Conservation (phyloP, 37 sponge, comb jelly and placozoan genomes). For the Corticium candelabrum region DNA sequence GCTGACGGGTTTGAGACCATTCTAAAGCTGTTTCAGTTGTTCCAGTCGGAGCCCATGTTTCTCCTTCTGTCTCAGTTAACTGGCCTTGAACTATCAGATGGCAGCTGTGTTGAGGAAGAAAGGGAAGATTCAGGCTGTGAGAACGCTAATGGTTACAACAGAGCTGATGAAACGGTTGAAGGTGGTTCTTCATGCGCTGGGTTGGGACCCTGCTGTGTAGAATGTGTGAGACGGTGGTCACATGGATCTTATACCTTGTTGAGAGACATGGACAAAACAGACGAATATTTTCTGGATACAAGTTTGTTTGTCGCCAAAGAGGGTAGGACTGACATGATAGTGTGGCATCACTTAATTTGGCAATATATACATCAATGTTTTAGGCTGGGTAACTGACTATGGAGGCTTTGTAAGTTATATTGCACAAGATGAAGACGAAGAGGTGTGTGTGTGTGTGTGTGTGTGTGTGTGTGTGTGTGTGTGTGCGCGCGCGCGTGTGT, state of each 20-base stretch:
- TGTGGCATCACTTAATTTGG: too few species aligned
- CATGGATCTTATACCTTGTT: background rate
- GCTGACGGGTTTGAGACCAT: too few species aligned
- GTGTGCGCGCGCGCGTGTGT: too few species aligned
- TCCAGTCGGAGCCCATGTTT: constrained; percentile 47
- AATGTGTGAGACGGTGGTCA: background rate
- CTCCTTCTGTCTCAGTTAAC: constrained; percentile 58
- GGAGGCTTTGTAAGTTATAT: constrained; percentile 50
- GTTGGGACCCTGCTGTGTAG: background rate
- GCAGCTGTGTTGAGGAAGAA: constrained; percentile 14
- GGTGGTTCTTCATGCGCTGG: too few species aligned
- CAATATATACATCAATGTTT: too few species aligned
- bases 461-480: too few species aligned
- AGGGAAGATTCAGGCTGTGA: background rate
- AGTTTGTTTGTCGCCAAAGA: too few species aligned
- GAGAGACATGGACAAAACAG: background rate
- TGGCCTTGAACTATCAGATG: constrained; percentile 41
- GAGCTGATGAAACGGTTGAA: too few species aligned
- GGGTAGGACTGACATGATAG: too few species aligned
- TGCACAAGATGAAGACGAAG: constrained; percentile 65
- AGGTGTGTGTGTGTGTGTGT: too few species aligned
- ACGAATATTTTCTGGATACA: background rate
- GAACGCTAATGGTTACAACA: too few species aligned
- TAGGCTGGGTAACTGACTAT: constrained; percentile 55
- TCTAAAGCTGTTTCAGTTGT: too few species aligned